phyloP scores from a whole-genome alignment of 2,797 vertebrate genomes.

The Darevskia nairensis region DNA sequence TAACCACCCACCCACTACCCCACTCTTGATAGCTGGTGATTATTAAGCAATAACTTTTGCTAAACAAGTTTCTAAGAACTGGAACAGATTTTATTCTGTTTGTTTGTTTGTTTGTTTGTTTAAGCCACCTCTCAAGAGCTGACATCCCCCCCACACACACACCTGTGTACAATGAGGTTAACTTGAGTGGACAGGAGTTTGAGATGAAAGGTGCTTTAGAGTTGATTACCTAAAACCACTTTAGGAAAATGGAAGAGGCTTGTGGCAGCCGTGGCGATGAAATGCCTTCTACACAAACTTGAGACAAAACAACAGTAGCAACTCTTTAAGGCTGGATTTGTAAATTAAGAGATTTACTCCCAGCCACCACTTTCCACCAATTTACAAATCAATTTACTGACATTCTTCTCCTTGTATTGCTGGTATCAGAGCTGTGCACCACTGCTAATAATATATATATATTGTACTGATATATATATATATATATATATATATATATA shows the following conservation, averaged over 20 bases:
- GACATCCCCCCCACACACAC: too few relatives aligned
- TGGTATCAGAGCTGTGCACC: background rate
- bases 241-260: background rate
- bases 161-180: background rate
- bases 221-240: background rate
- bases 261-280: background rate
- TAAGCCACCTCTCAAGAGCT: background rate
- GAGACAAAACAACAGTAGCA: background rate
- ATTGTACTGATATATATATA: too few relatives aligned
- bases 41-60: background rate
- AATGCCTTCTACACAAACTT: background rate
- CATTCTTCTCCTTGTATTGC: background rate
- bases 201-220: background rate
- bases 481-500: too few relatives aligned
- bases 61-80: background rate
- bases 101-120: too few relatives aligned
- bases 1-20: too few relatives aligned
- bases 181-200: background rate
- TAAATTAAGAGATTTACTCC: too few relatives aligned
- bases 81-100: background rate
- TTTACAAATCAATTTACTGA: background rate
- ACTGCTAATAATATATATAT: too few relatives aligned
- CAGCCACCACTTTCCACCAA: background rate
- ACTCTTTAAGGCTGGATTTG: background rate
- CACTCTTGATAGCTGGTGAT: background rate